Conservation (phyloP, 2,888 invertebrate genomes). For the Cosmia pyralina region DNA sequence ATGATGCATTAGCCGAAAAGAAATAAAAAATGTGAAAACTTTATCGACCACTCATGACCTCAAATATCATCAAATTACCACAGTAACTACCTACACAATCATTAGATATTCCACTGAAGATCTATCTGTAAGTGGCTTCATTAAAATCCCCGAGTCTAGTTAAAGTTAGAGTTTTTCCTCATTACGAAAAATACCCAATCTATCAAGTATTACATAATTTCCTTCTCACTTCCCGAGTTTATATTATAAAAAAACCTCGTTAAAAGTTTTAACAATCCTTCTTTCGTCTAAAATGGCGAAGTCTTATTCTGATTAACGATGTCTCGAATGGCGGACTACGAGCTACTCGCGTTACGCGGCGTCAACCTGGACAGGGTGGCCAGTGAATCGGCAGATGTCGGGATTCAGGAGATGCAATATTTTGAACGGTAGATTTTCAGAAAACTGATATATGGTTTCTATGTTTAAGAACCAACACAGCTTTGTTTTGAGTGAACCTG, state of each 20-base stretch:
- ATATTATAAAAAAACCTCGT: conserved; percentile 58
- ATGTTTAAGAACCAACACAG: not conserved
- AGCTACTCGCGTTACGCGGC: conserved; percentile 46
- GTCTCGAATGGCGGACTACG: conserved; percentile 52
- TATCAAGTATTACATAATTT: conserved; percentile 55
- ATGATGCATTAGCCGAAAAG: no score
- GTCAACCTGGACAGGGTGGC: conserved; percentile 43
- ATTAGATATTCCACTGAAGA: not conserved
- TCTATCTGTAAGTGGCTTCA: conserved; percentile 27
- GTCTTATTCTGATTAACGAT: conserved; percentile 63
- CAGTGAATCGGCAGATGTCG: not conserved
- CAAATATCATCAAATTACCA: no score
- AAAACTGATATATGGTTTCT: not conserved
- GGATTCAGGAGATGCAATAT: not conserved
- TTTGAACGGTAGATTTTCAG: not conserved
- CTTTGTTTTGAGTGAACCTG: not conserved
- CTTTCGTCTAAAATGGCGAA: conserved; percentile 54
- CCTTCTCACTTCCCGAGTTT: conserved; percentile 32
- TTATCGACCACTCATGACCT: no score
- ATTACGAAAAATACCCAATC: conserved; percentile 59
- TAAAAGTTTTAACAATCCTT: conserved; percentile 65
- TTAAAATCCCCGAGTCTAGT: conserved; percentile 30
- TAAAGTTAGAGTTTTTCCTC: conserved; percentile 33
- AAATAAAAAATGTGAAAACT: no score
- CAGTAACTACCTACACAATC: not conserved